phyloP scores from a whole-genome alignment of 2,797 vertebrate genomes.

The Chiroxiphia lanceolata region DNA sequence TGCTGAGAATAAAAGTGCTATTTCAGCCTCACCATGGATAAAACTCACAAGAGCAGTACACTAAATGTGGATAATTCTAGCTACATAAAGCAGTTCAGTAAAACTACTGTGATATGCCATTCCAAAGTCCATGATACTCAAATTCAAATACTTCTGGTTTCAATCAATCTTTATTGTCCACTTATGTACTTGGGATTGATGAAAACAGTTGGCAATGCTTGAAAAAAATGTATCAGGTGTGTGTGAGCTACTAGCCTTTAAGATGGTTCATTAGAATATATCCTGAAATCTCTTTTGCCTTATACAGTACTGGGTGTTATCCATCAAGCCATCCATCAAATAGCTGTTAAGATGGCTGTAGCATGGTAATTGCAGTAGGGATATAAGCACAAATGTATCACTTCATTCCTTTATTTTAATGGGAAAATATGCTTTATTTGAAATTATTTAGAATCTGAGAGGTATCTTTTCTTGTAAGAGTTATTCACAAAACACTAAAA shows the following conservation, averaged over 20 bases:
- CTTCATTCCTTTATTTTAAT: slow-evolving; percentile 14
- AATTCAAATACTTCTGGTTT: slow-evolving; percentile 23
- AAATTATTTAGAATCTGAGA: slow-evolving; percentile 55
- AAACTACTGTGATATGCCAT: background rate
- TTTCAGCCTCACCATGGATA: background rate
- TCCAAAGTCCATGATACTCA: background rate
- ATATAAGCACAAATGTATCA: slow-evolving; percentile 49
- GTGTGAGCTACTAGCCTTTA: slow-evolving; percentile 74
- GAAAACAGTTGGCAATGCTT: slow-evolving; percentile 62
- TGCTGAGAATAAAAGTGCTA: background rate
- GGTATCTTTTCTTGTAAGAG: slow-evolving; percentile 37
- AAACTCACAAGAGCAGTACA: background rate
- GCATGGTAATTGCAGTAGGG: background rate
- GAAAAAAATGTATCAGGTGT: slow-evolving; percentile 60
- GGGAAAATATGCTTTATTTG: slow-evolving; percentile 50
- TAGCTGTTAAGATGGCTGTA: slow-evolving; percentile 64
- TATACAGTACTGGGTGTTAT: slow-evolving; percentile 74
- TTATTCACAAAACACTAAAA: slow-evolving; percentile 64
- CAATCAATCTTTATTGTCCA: slow-evolving; percentile 15
- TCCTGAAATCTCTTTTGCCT: slow-evolving; percentile 80
- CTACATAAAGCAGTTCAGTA: background rate
- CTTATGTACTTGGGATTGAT: slow-evolving; percentile 7
- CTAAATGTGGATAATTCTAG: background rate
- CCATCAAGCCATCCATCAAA: slow-evolving; percentile 82
- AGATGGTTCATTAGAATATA: slow-evolving; percentile 56